Percentiles rank a stretch among this genome's conserved stretches.
Evolutionary conservation across 2,113 vertebrate genomes (phyloP).

Genomic region (Dromas ardeola): DNA sequence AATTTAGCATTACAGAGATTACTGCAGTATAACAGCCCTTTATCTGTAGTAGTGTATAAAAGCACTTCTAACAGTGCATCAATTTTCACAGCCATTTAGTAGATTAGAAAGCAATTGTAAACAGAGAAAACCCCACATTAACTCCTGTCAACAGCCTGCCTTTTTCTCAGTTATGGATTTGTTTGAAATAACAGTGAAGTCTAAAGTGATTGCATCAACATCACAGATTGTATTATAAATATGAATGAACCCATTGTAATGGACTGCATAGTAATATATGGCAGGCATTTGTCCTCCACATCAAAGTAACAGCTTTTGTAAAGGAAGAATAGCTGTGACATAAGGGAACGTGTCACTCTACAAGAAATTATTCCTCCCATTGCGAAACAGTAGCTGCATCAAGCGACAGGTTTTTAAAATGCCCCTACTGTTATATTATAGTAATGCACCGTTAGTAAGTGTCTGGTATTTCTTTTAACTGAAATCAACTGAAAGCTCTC

Average conservation of each 20-base stretch:
- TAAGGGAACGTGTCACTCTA: conserved; percentile 47
- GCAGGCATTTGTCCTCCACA: conserved; percentile 36
- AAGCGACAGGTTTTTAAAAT: conserved; percentile 42
- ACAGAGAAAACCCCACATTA: conserved; percentile 80
- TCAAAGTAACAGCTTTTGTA: conserved; percentile 48
- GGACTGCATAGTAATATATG: conserved; percentile 48
- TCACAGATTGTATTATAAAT: conserved; percentile 78
- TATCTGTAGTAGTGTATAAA: conserved; percentile 75
- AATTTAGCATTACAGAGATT: conserved; percentile 73
- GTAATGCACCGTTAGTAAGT: conserved; percentile 37
- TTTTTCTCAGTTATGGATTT: conserved; percentile 81
- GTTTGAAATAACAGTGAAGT: conserved; percentile 77
- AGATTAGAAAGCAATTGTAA: conserved; percentile 87
- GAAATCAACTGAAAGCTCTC: conserved; percentile 12
- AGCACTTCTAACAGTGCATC: conserved; percentile 78
- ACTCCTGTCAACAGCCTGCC: conserved; percentile 79
- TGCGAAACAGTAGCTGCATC: conserved; percentile 40
- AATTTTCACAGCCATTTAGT: conserved; percentile 84
- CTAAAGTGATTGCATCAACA: conserved; percentile 73
- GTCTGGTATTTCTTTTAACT: conserved; percentile 51
- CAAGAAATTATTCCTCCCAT: conserved; percentile 48
- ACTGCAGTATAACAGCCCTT: conserved; percentile 64
- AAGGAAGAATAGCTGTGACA: conserved; percentile 46
- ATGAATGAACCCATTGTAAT: conserved; percentile 74
- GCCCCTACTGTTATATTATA: conserved; percentile 21